Evolutionary conservation across 2,797 vertebrate genomes (phyloP).

Genomic region (Tolypeutes matacus): DNA sequence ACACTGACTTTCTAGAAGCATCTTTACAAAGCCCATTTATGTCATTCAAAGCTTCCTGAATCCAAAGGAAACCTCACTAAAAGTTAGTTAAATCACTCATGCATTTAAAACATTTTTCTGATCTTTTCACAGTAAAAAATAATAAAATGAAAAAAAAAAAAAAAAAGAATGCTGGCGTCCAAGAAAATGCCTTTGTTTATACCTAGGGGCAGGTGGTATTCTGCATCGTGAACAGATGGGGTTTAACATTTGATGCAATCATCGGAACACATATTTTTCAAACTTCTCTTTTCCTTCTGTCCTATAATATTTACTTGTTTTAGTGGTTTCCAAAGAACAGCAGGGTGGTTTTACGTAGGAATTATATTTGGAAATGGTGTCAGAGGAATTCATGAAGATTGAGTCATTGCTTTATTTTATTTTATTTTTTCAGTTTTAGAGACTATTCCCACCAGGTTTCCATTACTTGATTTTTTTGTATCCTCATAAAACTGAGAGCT

Average conservation of each 20-base stretch:
- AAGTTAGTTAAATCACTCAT: neutral
- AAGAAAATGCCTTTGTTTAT: slow-evolving; percentile 3
- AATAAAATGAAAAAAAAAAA: neutral
- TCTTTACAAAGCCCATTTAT: neutral
- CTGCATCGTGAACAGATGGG: neutral
- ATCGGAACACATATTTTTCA: neutral
- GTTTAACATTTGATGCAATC: neutral
- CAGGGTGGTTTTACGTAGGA: neutral
- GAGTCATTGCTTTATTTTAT: neutral
- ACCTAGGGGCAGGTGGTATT: neutral
- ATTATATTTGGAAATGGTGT: slow-evolving; percentile 61
- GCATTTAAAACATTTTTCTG: slow-evolving; percentile 45
- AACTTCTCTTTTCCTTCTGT: neutral
- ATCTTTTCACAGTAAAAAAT: slow-evolving; percentile 45
- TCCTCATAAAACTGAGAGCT: slow-evolving; percentile 38
- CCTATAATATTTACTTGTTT: slow-evolving; percentile 26
- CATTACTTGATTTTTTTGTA: neutral
- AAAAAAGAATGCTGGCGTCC: neutral
- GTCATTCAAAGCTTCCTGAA: slow-evolving; percentile 31
- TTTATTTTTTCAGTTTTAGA: slow-evolving; percentile 11
- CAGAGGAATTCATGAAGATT: slow-evolving; percentile 24
- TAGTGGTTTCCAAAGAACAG: slow-evolving; percentile 12
- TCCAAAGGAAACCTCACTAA: slow-evolving; percentile 31
- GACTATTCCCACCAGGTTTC: slow-evolving; percentile 32
- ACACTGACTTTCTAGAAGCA: neutral